Conservation (phyloP, 2,797 vertebrate species). For the Accipiter badius region DNA sequence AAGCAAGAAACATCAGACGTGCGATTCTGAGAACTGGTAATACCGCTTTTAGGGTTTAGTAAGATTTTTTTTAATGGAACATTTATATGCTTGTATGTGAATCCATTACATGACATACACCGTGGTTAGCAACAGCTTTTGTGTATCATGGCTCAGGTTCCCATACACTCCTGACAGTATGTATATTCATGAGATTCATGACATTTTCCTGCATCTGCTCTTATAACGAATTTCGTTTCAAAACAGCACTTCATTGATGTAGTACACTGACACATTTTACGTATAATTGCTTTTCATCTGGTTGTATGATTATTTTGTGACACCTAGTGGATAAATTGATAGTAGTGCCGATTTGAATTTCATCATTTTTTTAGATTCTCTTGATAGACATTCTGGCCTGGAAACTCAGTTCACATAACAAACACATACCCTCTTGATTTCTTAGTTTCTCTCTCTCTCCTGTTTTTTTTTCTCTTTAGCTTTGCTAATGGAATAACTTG, state of each 20-base stretch:
- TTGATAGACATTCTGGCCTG: not conserved
- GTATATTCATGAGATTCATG: conserved; percentile 53
- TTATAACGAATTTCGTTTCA: conserved; percentile 18
- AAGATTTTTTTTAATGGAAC: not conserved
- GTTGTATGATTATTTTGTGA: conserved; percentile 54
- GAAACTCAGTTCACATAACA: not conserved
- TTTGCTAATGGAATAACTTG: not conserved
- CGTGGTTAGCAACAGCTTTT: conserved; percentile 39
- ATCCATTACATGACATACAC: not conserved
- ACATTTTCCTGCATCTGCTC: conserved; percentile 64
- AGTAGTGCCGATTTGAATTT: not conserved
- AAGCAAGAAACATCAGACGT: not conserved
- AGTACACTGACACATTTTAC: not conserved
- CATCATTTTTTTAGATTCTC: not conserved
- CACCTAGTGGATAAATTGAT: conserved; percentile 63
- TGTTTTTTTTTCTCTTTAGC: not conserved
- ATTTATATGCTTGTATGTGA: not conserved
- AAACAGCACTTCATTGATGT: conserved; percentile 39
- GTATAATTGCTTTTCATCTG: conserved; percentile 19
- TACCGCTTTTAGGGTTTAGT: not conserved
- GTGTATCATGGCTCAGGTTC: conserved; percentile 44
- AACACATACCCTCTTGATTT: not conserved
- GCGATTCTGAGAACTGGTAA: not conserved
- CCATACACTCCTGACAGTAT: conserved; percentile 36
- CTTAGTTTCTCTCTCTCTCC: not conserved